Conservation (phyloP, 2,113 vertebrate genomes). For the Gallinago jamesoni region DNA sequence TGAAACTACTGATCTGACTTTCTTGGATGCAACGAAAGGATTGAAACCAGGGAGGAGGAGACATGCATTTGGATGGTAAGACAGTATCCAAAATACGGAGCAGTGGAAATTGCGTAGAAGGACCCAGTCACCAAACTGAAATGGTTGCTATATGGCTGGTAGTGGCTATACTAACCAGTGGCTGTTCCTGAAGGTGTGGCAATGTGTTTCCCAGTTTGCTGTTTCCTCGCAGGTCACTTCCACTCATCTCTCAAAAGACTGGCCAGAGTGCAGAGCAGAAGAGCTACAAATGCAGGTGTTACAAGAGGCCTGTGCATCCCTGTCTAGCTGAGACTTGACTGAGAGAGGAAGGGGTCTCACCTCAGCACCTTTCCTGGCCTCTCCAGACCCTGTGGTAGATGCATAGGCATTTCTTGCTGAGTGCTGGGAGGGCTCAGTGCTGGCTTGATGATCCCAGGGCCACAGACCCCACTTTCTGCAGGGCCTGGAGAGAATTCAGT, state of each 20-base stretch:
- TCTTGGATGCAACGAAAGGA: neutral
- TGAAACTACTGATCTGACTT: neutral
- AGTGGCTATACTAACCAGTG: neutral
- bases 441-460: accelerated
- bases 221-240: neutral
- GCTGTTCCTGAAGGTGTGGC: neutral
- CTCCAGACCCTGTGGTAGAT: accelerated
- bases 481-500: accelerated
- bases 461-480: accelerated
- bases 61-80: neutral
- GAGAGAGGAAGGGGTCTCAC: neutral
- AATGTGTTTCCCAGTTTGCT: neutral
- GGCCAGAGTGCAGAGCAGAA: neutral
- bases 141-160: neutral
- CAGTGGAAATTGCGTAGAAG: neutral
- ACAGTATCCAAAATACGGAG: neutral
- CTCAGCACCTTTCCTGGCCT: too few relatives aligned
- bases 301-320: neutral
- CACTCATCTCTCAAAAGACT: neutral
- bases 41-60: neutral
- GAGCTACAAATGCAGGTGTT: neutral
- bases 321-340: neutral
- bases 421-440: neutral
- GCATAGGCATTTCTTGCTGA: accelerated
- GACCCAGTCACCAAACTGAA: neutral